A percentile compares a stretch with the other conserved stretches of the same genome.
Evolutionary conservation across 2,113 vertebrate genomes (phyloP).

Genomic region (Propithecus coquereli): DNA sequence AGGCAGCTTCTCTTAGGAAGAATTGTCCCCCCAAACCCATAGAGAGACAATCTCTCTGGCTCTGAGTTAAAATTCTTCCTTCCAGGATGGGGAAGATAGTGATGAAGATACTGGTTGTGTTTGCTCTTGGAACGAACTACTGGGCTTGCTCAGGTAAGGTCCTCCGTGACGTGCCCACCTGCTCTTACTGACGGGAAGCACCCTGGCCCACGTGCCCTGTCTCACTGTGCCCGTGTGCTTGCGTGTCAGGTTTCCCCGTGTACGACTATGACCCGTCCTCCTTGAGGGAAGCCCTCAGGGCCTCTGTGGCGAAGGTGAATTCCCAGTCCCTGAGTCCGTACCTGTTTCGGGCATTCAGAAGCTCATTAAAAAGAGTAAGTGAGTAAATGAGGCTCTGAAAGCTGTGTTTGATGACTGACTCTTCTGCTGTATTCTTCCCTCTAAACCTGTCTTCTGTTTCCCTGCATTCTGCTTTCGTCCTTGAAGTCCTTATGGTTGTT

Average conservation of each 20-base stretch:
- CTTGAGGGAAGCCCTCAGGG: constrained; percentile 69
- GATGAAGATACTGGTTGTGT: constrained; percentile 26
- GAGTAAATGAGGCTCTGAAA: no score
- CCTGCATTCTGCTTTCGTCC: not conserved
- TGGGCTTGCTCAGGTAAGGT: constrained; percentile 68
- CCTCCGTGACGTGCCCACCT: accelerated
- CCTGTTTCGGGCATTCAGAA: constrained; percentile 70
- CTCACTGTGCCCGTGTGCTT: not conserved
- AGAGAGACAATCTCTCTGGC: accelerated
- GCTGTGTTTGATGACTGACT: not conserved
- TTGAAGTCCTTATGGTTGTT: not conserved
- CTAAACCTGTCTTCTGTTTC: not conserved
- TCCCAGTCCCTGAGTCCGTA: constrained; percentile 59
- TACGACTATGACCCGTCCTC: constrained; percentile 72
- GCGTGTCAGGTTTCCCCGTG: constrained; percentile 71
- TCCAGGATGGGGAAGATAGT: not conserved
- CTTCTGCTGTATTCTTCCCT: not conserved
- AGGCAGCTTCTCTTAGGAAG: not conserved
- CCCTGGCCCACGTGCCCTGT: accelerated
- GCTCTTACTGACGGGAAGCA: accelerated
- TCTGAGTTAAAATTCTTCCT: not conserved
- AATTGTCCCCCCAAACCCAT: accelerated
- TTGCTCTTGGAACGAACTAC: not conserved
- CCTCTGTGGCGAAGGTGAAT: constrained; percentile 78
- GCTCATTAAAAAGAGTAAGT: constrained; percentile 75